phyloP scores from a whole-genome alignment of 2,888 invertebrate genomes.

The Drosophila cognata region DNA sequence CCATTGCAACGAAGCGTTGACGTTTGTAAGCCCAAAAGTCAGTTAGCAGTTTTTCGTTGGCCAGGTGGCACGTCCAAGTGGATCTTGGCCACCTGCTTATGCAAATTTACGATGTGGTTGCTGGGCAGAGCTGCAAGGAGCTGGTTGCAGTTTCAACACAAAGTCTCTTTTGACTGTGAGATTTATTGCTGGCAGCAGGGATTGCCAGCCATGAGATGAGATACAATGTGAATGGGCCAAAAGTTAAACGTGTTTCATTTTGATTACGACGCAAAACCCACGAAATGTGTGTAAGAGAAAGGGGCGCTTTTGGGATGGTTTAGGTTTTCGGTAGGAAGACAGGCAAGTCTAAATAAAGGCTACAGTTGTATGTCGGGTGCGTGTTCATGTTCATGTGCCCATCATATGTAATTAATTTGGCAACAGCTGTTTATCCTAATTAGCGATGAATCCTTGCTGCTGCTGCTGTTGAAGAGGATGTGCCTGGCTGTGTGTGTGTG shows the following conservation, averaged over 20 bases:
- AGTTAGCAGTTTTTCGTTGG: conserved; percentile 36
- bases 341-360: conserved; percentile 15
- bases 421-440: conserved; percentile 79
- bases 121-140: conserved; percentile 4
- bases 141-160: conserved; percentile 36
- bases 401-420: conserved; percentile 80
- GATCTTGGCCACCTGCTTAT: conserved; percentile 52
- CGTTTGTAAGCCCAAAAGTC: conserved; percentile 29
- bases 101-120: conserved; percentile 54
- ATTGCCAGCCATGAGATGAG: conserved; percentile 20
- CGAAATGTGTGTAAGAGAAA: neutral
- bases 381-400: conserved; percentile 59
- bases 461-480: conserved; percentile 8
- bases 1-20: neutral
- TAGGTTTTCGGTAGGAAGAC: neutral
- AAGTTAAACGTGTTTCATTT: conserved; percentile 21
- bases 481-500: conserved; percentile 1
- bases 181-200: conserved; percentile 46
- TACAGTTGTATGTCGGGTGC: conserved; percentile 24
- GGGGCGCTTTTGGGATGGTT: neutral
- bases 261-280: conserved; percentile 7
- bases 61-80: conserved; percentile 45
- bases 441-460: conserved; percentile 59
- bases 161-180: conserved; percentile 44
- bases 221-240: conserved; percentile 23